A percentile compares a stretch with the other conserved stretches of the same genome.
phyloP scores from a whole-genome alignment of 2,888 invertebrate species.

The Matsumyia berberina region DNA sequence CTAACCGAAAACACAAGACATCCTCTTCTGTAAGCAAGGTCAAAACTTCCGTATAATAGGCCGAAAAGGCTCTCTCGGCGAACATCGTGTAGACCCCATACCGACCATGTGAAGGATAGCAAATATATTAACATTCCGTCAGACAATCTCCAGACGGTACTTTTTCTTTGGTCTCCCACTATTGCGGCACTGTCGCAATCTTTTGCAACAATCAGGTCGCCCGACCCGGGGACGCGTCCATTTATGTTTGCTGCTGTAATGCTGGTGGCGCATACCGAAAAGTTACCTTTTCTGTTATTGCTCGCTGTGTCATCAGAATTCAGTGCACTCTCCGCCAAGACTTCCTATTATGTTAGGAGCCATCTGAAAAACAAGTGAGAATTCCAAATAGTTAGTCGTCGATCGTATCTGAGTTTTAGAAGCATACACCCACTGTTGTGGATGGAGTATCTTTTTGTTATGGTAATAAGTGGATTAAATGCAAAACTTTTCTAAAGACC shows the following conservation, averaged over 20 bases:
- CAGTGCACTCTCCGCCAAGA: constrained; percentile 85
- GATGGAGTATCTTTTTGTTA: constrained; percentile 51
- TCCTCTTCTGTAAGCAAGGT: too few species aligned
- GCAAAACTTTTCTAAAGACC: constrained; percentile 24
- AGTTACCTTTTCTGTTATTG: constrained; percentile 77
- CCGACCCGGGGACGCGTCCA: constrained; percentile 75
- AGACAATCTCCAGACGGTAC: constrained; percentile 89
- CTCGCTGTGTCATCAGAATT: constrained; percentile 79
- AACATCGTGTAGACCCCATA: constrained; percentile 86
- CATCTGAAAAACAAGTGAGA: constrained; percentile 83
- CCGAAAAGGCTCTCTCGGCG: constrained; percentile 81
- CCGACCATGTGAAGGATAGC: constrained; percentile 88
- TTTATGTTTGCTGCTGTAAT: constrained; percentile 38
- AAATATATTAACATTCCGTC: constrained; percentile 91
- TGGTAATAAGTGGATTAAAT: constrained; percentile 52
- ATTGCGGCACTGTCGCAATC: constrained; percentile 47
- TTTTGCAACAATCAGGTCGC: constrained; percentile 71
- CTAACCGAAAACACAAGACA: too few species aligned
- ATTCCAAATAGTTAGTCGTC: constrained; percentile 38
- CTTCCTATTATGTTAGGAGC: constrained; percentile 87
- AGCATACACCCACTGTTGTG: constrained; percentile 15
- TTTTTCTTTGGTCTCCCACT: constrained; percentile 78
- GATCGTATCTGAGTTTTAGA: constrained; percentile 24
- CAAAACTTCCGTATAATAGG: too few species aligned
- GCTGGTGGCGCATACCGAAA: constrained; percentile 65